Conservation (phyloP, 1,140 invertebrate species). For the Nasonia giraulti region DNA sequence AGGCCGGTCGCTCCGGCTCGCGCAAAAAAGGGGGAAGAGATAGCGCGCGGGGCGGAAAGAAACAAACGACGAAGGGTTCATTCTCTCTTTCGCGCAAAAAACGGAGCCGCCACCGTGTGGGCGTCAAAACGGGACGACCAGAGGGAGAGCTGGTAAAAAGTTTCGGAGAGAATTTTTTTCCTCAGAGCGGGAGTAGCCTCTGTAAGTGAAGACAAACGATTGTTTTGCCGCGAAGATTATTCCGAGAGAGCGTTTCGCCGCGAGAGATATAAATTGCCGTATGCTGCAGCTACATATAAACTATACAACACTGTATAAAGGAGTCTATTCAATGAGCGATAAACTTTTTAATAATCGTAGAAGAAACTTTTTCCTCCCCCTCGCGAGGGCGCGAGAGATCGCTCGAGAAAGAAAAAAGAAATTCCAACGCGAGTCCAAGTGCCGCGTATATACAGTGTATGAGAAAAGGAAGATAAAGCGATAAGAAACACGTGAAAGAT, state of each 20-base stretch:
- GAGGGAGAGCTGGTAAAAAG: conserved; percentile 16
- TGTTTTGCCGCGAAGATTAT: conserved; percentile 1
- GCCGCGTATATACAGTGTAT: background rate
- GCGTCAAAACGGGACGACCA: conserved; percentile 16
- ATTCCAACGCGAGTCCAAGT: background rate
- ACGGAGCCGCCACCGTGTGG: background rate
- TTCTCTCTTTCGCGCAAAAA: conserved; percentile 31
- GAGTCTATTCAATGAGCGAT: background rate
- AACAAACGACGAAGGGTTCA: conserved; percentile 33
- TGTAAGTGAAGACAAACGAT: background rate
- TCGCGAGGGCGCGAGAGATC: background rate
- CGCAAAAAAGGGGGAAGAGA: background rate
- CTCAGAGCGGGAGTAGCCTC: too few relatives aligned
- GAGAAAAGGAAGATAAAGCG: conserved; percentile 41
- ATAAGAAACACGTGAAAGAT: conserved; percentile 44
- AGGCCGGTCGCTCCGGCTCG: background rate
- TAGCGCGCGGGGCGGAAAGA: background rate
- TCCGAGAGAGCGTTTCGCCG: too few relatives aligned
- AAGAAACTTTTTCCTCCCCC: background rate
- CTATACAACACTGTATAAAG: background rate
- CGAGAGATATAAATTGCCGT: too few relatives aligned
- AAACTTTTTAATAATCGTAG: conserved; percentile 22
- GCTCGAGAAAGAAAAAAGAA: background rate
- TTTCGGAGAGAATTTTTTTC: background rate
- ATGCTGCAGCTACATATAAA: background rate